Evolutionary conservation across 2,113 vertebrate genomes (phyloP).

Genomic region (Puntigrus tetrazona): DNA sequence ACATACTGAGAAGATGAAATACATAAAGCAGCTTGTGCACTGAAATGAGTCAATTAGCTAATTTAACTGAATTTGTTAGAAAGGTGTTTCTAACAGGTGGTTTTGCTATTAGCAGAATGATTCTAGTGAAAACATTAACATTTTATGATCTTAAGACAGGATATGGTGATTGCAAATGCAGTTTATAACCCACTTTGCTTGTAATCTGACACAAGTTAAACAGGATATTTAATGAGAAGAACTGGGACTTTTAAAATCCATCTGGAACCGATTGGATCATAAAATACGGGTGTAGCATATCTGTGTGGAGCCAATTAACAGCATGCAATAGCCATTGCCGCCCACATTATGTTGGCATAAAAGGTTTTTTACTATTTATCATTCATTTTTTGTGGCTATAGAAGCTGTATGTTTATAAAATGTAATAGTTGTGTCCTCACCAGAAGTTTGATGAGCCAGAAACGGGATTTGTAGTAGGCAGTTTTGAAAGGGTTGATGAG

Average conservation of each 20-base stretch:
- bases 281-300: neutral
- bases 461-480: constrained; percentile 98
- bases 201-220: neutral
- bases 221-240: neutral
- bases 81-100: neutral
- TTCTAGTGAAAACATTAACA: neutral
- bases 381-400: neutral
- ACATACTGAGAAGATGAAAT: neutral
- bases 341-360: neutral
- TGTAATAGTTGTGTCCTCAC: constrained; percentile 72
- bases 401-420: neutral
- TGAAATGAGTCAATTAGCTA: neutral
- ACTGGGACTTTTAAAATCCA: neutral
- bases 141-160: neutral
- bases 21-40: neutral
- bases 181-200: neutral
- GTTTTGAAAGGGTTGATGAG: constrained; percentile 98
- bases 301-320: neutral
- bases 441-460: constrained; percentile 97
- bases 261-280: neutral
- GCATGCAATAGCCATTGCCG: neutral
- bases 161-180: neutral
- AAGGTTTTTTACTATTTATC: neutral
- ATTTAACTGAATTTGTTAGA: neutral
- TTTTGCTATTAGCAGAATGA: neutral